Conservation (phyloP, 2,888 invertebrate genomes). For the Aspidiotus destructor region DNA sequence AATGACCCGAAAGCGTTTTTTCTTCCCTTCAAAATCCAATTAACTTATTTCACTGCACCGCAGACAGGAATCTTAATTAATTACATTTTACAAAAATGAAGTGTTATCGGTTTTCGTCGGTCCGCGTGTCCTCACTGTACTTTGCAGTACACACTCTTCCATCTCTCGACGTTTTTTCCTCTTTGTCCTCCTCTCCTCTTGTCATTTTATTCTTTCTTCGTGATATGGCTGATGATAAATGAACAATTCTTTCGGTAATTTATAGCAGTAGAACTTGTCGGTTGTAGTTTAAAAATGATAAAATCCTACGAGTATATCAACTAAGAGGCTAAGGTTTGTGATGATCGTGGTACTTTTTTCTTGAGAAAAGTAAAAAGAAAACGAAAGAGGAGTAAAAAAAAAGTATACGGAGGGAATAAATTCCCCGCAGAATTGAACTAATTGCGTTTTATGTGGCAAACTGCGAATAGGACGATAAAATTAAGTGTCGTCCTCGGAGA, state of each 20-base stretch:
- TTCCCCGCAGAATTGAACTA: constrained; percentile 33
- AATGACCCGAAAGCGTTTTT: not conserved
- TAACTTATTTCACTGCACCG: not conserved
- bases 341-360: constrained; percentile 8
- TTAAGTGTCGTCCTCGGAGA: constrained; percentile 26
- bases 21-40: constrained; percentile 4
- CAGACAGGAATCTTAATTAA: constrained; percentile 23
- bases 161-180: not conserved
- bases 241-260: constrained; percentile 29
- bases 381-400: no score
- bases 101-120: constrained; percentile 27
- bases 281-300: not conserved
- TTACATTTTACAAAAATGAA: constrained; percentile 14
- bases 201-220: constrained; percentile 2
- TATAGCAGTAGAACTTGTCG: constrained; percentile 22
- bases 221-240: constrained; percentile 14
- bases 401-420: constrained; percentile 8
- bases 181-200: not conserved
- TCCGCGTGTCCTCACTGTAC: not conserved
- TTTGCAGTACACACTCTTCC: not conserved
- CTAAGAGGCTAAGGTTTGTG: constrained; percentile 18
- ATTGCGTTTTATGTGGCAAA: constrained; percentile 32
- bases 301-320: no score
- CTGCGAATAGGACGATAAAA: constrained; percentile 32
- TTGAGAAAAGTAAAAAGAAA: constrained; percentile 18